Evolutionary conservation across 2,888 invertebrate genomes (phyloP).

Genomic region (Boloria euphrosyne): DNA sequence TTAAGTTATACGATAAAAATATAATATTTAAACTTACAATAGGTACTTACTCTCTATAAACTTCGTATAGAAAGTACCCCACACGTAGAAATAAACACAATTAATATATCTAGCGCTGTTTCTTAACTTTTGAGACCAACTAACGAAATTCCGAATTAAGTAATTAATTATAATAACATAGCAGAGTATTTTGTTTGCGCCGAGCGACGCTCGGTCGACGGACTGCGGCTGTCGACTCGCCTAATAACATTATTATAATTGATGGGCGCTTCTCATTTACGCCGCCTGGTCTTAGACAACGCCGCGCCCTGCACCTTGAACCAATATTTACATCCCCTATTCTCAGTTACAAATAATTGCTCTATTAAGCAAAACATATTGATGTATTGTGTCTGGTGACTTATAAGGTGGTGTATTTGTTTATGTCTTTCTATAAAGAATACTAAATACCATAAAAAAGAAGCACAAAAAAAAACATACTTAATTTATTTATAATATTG

Average conservation of each 20-base stretch:
- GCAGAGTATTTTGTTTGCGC: background rate
- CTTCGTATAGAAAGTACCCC: too few species aligned
- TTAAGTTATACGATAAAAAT: too few species aligned
- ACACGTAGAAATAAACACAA: too few species aligned
- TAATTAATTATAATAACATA: background rate
- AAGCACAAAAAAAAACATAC: too few species aligned
- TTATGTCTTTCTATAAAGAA: too few species aligned
- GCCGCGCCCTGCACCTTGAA: background rate
- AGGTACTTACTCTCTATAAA: too few species aligned
- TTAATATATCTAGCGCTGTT: background rate
- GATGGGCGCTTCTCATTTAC: slow-evolving; percentile 13
- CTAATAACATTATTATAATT: slow-evolving; percentile 32
- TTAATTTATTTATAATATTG: too few species aligned
- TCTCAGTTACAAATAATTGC: background rate
- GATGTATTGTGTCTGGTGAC: too few species aligned
- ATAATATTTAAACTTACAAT: too few species aligned
- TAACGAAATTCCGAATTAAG: background rate
- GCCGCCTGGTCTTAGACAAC: background rate
- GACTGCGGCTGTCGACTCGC: slow-evolving; percentile 1
- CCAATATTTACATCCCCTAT: background rate
- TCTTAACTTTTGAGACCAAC: background rate
- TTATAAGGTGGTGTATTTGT: too few species aligned
- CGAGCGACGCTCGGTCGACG: background rate
- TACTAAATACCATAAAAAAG: too few species aligned
- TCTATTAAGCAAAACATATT: too few species aligned